Conservation (phyloP, 2,888 invertebrate genomes). For the Mycalesis mineus region DNA sequence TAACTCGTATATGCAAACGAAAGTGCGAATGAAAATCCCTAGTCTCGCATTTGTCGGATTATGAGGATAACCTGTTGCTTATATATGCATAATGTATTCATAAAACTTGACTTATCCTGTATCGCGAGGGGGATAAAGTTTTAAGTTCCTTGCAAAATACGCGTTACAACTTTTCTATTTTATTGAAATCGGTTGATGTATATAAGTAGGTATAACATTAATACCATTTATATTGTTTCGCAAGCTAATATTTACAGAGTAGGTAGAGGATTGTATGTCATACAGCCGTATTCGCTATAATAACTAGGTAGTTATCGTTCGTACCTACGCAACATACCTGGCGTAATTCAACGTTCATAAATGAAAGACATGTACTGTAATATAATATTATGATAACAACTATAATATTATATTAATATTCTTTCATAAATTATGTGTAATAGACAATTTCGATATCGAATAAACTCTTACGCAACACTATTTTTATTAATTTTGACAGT, state of each 20-base stretch:
- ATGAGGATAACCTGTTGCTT: slow-evolving; percentile 71
- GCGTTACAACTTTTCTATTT: neutral
- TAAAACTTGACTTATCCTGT: slow-evolving; percentile 37
- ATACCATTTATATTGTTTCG: neutral
- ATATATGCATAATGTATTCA: slow-evolving; percentile 58
- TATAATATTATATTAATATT: neutral
- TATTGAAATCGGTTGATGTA: too few species aligned
- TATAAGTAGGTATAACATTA: neutral
- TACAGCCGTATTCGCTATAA: slow-evolving; percentile 1
- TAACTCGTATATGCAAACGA: slow-evolving; percentile 58
- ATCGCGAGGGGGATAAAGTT: slow-evolving; percentile 10
- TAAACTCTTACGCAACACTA: slow-evolving; percentile 39
- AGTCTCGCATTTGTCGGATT: slow-evolving; percentile 69
- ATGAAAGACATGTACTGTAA: slow-evolving; percentile 2
- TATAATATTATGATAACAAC: slow-evolving; percentile 4
- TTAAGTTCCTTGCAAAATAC: slow-evolving; percentile 19
- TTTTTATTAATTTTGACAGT: neutral
- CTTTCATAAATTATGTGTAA: neutral
- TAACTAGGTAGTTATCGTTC: slow-evolving; percentile 23
- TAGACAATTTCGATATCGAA: slow-evolving; percentile 12
- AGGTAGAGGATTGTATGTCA: neutral
- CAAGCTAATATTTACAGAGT: neutral
- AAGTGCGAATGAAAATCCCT: slow-evolving; percentile 63
- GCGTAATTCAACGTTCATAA: slow-evolving; percentile 24
- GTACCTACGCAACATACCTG: slow-evolving; percentile 43